Conservation (phyloP, 1,140 invertebrate species). For the Eumeta japonica region DNA sequence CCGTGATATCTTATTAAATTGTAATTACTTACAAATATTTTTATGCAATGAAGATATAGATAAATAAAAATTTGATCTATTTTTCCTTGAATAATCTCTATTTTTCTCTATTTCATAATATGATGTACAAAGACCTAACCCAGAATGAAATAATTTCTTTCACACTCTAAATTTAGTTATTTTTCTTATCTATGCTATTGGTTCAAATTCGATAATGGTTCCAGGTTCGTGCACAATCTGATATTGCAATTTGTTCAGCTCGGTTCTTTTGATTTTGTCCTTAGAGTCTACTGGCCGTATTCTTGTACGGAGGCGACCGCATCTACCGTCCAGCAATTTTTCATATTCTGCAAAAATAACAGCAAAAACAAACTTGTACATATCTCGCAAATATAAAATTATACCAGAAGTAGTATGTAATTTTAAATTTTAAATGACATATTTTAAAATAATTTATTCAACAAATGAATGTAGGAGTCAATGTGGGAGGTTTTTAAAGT, state of each 20-base stretch:
- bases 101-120: no score
- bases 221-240: slow-evolving; percentile 27
- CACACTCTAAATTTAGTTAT: no score
- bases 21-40: no score
- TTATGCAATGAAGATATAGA: no score
- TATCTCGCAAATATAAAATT: neutral
- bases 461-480: no score
- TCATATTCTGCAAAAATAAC: slow-evolving; percentile 43
- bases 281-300: slow-evolving; percentile 34
- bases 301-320: slow-evolving; percentile 37
- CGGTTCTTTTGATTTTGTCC: slow-evolving; percentile 33
- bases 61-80: no score
- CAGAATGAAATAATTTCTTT: neutral
- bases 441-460: neutral
- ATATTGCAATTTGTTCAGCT: slow-evolving; percentile 39
- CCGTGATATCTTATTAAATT: no score
- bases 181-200: no score
- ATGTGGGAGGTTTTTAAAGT: no score
- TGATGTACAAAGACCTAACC: neutral
- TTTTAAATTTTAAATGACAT: neutral
- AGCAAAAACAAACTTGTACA: neutral
- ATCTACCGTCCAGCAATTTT: slow-evolving; percentile 39
- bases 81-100: no score
- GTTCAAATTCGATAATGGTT: slow-evolving; percentile 33
- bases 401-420: neutral